Evolutionary conservation across 2,113 vertebrate species (phyloP), one percentile per base, ranked within the genome.

Genomic region (Hyperopisus bebe): DNA sequence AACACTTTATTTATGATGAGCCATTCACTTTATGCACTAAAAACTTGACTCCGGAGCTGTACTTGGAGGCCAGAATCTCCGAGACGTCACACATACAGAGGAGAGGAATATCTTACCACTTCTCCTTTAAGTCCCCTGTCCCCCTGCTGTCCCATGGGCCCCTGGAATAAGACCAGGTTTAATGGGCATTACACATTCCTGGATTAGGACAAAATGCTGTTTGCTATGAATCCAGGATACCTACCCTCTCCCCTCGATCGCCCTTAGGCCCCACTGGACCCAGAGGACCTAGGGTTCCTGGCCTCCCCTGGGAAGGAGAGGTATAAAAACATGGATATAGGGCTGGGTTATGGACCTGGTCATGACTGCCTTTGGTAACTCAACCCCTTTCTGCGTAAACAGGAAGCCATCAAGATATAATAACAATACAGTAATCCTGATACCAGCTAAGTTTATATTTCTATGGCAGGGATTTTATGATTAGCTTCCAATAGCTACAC

Each of bases 201-300:
- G 80, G 80, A 6, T 13, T 21, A 51, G 27, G 42, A 11, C 21
- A 46, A 27, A 51, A 70, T 47, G 47, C 17, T n/a, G 47, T 10
- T 51, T 62, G 74, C 35, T 9, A 53, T 19, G 19, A 44, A 1
- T 15, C 0, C 27, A 87, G 82, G 0, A 6, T 53, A 97, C 97
- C 98, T 94, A 99, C 98, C 94, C 95, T 96, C 92, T 98, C 98
- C 1, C 98, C 98, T 90, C 97, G 97, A 13, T 97, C 96, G 88
- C 98, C 98, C 13, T 96, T 96, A 46, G 94, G 94, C 11, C 98
- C 98, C 0, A 95, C 90, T 0, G 94, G 94, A 77, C 98, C 97
- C 42, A 92, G 94, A 21, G 94, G 88, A 90, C 97, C 97, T 2
- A 93, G 91, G 0, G 88, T 87, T 91, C 98, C 98, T 0, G 95